phyloP scores from a whole-genome alignment of 2,113 vertebrate species.

The Cichladusa arquata region DNA sequence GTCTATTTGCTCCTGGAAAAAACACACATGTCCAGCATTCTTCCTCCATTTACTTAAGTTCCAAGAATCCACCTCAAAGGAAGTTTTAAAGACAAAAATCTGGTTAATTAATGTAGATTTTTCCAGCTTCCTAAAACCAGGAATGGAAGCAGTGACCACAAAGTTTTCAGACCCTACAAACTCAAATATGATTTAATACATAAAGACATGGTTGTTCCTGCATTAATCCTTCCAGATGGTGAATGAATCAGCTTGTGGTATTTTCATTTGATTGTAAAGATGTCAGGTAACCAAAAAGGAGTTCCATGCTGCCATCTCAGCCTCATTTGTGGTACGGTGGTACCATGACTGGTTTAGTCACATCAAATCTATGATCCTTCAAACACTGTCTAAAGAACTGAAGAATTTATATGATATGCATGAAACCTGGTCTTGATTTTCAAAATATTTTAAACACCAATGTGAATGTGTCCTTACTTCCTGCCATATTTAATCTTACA shows the following conservation, averaged over 20 bases:
- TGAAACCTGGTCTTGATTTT: not conserved
- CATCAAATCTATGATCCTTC: not conserved
- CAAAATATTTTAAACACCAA: not conserved
- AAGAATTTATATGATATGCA: not conserved
- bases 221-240: not conserved
- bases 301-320: not conserved
- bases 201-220: not conserved
- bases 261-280: conserved; percentile 1
- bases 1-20: not conserved
- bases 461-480: not conserved
- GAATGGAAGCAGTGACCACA: not conserved
- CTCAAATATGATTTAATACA: not conserved
- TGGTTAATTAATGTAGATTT: not conserved
- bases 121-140: conserved; percentile 5
- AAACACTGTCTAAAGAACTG: not conserved
- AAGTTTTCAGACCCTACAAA: not conserved
- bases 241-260: not conserved
- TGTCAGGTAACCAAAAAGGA: not conserved
- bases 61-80: not conserved
- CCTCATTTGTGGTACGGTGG: not conserved
- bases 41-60: not conserved
- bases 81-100: not conserved
- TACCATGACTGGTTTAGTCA: not conserved
- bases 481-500: not conserved
- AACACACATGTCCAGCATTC: not conserved